Percentiles rank a stretch among this genome's conserved stretches.
Evolutionary conservation across 2,797 vertebrate genomes (phyloP).

Genomic region (Cossypha heuglini): DNA sequence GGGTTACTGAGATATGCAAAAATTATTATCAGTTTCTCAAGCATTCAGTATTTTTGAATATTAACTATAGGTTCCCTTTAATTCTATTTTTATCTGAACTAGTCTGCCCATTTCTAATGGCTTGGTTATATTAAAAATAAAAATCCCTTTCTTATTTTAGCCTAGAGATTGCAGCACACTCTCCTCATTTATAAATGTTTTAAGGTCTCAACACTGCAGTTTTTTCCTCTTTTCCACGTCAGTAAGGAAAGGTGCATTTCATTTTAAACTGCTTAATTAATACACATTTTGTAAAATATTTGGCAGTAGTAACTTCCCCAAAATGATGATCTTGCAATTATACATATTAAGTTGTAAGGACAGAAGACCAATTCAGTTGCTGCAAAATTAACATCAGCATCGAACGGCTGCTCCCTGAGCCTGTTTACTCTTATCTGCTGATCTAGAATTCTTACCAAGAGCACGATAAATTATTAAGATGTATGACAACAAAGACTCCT

Average conservation of each 20-base stretch:
- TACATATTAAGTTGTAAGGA: background rate
- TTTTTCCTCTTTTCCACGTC: background rate
- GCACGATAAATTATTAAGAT: constrained; percentile 43
- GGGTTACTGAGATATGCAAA: background rate
- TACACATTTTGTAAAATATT: constrained; percentile 36
- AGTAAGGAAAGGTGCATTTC: background rate
- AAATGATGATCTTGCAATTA: constrained; percentile 33
- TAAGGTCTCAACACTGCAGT: background rate
- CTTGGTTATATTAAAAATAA: background rate
- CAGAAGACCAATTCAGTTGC: background rate
- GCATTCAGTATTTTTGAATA: background rate
- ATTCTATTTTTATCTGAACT: constrained; percentile 10
- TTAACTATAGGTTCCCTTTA: background rate
- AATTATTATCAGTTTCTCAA: background rate
- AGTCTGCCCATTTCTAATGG: background rate
- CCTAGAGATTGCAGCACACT: background rate
- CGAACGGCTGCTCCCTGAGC: background rate
- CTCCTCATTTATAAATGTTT: background rate
- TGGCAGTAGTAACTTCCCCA: background rate
- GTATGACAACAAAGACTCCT: constrained; percentile 30
- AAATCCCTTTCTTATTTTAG: background rate
- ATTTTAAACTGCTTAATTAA: constrained; percentile 43
- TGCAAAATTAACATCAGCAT: constrained; percentile 27
- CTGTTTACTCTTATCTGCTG: constrained; percentile 26
- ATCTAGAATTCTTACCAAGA: constrained; percentile 33